phyloP scores from a whole-genome alignment of 2,113 vertebrate species.

The Gobiocypris rarus region DNA sequence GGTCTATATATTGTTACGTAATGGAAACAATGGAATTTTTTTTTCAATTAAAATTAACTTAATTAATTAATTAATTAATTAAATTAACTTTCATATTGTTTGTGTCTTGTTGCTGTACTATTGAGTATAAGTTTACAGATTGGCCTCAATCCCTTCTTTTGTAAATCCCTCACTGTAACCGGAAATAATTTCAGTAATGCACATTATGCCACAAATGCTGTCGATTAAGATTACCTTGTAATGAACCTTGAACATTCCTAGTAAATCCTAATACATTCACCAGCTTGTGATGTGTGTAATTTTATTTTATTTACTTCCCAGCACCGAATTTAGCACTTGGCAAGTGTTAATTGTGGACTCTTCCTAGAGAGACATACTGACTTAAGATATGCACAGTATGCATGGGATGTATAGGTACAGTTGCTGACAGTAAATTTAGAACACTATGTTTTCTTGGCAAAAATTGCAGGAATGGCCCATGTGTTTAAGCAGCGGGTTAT shows the following conservation, averaged over 20 bases:
- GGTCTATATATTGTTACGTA: no score
- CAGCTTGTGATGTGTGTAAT: not conserved
- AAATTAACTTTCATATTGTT: no score
- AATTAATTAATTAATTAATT: no score
- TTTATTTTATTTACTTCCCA: not conserved
- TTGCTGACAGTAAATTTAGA: not conserved
- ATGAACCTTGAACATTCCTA: not conserved
- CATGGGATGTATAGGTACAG: not conserved
- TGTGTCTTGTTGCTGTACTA: not conserved
- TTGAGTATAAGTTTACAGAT: not conserved
- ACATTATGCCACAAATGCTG: not conserved
- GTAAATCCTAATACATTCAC: not conserved
- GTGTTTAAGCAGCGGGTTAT: conserved; percentile 10
- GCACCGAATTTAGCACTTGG: not conserved
- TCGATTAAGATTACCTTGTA: not conserved
- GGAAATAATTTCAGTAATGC: not conserved
- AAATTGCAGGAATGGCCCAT: not conserved
- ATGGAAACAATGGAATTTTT: no score
- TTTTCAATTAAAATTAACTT: no score
- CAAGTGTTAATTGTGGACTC: not conserved
- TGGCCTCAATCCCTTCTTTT: not conserved
- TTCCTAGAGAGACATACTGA: not conserved
- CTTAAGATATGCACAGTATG: not conserved
- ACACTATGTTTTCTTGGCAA: conserved; percentile 18
- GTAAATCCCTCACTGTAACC: not conserved